A percentile compares a stretch with the other conserved stretches of the same genome.
Evolutionary conservation across 1,140 invertebrate genomes (phyloP).

Genomic region (Eueides isabella): DNA sequence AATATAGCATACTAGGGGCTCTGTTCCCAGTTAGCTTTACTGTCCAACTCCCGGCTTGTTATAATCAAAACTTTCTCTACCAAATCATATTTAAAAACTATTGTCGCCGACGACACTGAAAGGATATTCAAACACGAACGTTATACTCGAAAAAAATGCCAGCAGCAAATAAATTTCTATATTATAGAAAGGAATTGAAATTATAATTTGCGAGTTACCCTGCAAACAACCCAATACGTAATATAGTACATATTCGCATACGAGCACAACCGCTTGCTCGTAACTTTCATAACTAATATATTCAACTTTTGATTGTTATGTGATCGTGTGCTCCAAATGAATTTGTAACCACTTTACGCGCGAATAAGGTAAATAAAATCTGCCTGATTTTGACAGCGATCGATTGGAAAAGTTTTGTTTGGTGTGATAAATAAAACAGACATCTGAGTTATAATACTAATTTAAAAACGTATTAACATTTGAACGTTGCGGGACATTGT

Average conservation of each 20-base stretch:
- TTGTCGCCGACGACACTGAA: too few relatives aligned
- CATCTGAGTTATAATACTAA: background rate
- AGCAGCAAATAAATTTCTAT: too few relatives aligned
- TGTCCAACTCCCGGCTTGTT: too few relatives aligned
- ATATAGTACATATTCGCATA: background rate
- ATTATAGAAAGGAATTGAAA: background rate
- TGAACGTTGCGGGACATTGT: too few relatives aligned
- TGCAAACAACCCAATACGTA: background rate
- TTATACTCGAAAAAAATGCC: too few relatives aligned
- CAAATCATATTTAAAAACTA: too few relatives aligned
- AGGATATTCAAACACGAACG: too few relatives aligned
- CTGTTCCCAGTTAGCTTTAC: too few relatives aligned
- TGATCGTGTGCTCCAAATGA: background rate
- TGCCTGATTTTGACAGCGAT: constrained; percentile 11
- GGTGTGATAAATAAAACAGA: background rate
- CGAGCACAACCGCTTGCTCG: background rate
- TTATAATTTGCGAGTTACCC: background rate
- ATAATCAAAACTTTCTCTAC: too few relatives aligned
- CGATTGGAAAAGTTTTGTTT: constrained; percentile 4
- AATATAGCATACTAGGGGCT: too few relatives aligned
- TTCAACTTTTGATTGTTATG: constrained; percentile 10
- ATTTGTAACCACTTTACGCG: background rate
- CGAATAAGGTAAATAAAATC: background rate
- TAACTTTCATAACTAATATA: background rate
- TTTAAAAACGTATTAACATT: too few relatives aligned